Conservation (phyloP, 2,797 vertebrate genomes). For the Tiaroga cobitis region DNA sequence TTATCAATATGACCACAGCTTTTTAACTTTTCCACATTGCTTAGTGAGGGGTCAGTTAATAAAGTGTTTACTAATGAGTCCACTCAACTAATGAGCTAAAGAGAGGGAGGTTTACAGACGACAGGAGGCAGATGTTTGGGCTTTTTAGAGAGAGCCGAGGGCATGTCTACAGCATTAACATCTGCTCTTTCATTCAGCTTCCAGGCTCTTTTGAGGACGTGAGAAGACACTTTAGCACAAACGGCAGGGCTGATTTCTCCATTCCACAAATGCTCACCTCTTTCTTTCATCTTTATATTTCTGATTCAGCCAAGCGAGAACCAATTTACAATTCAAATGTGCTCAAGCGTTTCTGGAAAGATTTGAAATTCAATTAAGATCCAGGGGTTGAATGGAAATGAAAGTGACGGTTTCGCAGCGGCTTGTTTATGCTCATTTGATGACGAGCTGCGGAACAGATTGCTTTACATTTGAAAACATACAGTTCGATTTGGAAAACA, state of each 20-base stretch:
- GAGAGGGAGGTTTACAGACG: background rate
- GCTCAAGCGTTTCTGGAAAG: slow-evolving; percentile 29
- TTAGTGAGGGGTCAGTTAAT: background rate
- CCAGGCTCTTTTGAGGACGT: background rate
- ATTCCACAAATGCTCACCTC: slow-evolving; percentile 6
- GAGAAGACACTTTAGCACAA: slow-evolving; percentile 10
- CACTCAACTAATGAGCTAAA: slow-evolving; percentile 14
- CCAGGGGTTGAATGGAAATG: slow-evolving; percentile 16
- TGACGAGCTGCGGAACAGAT: slow-evolving; percentile 14
- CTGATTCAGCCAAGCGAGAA: slow-evolving; percentile 22
- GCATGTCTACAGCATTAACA: slow-evolving; percentile 24
- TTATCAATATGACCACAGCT: background rate
- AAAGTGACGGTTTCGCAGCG: background rate
- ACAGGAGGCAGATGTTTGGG: background rate
- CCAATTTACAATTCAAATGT: slow-evolving; percentile 47
- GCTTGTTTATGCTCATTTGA: slow-evolving; percentile 37
- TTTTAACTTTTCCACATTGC: background rate
- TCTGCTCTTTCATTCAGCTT: slow-evolving; percentile 19
- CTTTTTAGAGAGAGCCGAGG: background rate
- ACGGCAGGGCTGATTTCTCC: slow-evolving; percentile 1
- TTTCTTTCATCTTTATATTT: slow-evolving; percentile 18
- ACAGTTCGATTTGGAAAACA: background rate
- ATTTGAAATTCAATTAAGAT: slow-evolving; percentile 45
- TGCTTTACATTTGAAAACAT: slow-evolving; percentile 16
- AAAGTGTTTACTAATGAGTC: background rate